phyloP scores from a whole-genome alignment of 2,888 invertebrate genomes.

The Synanthedon tipuliformis region DNA sequence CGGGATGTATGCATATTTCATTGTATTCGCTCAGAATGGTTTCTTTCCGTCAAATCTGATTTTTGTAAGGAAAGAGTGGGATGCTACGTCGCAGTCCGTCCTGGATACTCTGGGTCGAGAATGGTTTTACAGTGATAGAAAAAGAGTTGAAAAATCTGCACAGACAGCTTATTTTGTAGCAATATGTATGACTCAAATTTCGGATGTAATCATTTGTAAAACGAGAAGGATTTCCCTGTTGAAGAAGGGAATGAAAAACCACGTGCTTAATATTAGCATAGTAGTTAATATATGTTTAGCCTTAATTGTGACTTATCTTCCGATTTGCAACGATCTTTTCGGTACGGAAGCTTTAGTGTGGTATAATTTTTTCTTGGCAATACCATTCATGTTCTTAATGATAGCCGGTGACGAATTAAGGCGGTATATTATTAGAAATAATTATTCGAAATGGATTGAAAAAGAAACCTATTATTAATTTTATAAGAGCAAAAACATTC shows the following conservation, averaged over 20 bases:
- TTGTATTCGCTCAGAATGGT: constrained; percentile 83
- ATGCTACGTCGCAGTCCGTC: constrained; percentile 70
- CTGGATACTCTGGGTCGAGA: constrained; percentile 80
- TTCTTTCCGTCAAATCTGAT: constrained; percentile 77
- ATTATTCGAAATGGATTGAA: constrained; percentile 78
- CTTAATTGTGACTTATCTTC: constrained; percentile 75
- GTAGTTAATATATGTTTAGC: constrained; percentile 75
- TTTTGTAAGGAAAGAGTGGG: constrained; percentile 80
- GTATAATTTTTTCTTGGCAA: constrained; percentile 77
- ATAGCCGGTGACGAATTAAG: constrained; percentile 80
- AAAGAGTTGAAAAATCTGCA: constrained; percentile 77
- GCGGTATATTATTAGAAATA: constrained; percentile 75
- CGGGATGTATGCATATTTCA: constrained; percentile 83
- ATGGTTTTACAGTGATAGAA: constrained; percentile 78
- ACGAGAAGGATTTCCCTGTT: constrained; percentile 79
- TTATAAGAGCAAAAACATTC: background rate
- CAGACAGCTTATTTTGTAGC: constrained; percentile 85
- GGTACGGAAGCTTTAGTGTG: constrained; percentile 77
- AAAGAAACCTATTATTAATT: constrained; percentile 78
- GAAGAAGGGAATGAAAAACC: constrained; percentile 82
- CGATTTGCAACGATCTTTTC: constrained; percentile 75
- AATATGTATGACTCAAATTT: constrained; percentile 81
- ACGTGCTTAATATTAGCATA: constrained; percentile 73
- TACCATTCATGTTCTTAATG: constrained; percentile 81
- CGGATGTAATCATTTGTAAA: constrained; percentile 83